phyloP scores from a whole-genome alignment of 2,797 vertebrate genomes.

The Sebastes nivosus region DNA sequence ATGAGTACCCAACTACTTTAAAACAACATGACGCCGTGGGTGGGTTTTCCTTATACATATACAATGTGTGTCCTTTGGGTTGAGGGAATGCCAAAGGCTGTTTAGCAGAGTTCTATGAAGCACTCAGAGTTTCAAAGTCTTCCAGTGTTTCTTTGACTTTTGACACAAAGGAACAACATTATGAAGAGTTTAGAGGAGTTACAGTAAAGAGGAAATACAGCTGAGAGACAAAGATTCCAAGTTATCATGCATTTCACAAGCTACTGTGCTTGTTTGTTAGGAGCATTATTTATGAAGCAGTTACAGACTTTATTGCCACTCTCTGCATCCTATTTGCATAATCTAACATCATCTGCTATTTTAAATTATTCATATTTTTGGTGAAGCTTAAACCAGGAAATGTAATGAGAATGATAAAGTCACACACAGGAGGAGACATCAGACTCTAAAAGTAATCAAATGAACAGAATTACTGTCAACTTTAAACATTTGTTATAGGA shows the following conservation, averaged over 20 bases:
- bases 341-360: not conserved
- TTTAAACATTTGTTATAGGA: not conserved
- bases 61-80: not conserved
- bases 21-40: not conserved
- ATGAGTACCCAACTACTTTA: not conserved
- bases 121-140: conserved; percentile 7
- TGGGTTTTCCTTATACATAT: not conserved
- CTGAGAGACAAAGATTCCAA: not conserved
- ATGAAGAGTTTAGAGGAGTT: not conserved
- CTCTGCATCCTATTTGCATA: conserved; percentile 17
- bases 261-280: conserved; percentile 3
- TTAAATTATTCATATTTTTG: not conserved
- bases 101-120: conserved; percentile 1
- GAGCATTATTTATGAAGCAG: conserved; percentile 22
- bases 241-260: not conserved
- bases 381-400: not conserved
- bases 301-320: not conserved
- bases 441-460: not conserved
- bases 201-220: not conserved
- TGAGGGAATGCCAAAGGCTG: conserved; percentile 26
- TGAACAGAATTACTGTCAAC: not conserved
- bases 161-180: conserved; percentile 7
- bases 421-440: not conserved
- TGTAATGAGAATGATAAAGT: not conserved
- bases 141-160: conserved; percentile 11